phyloP scores from a whole-genome alignment of 2,888 invertebrate species.

The Polydrusus pterygomalis region DNA sequence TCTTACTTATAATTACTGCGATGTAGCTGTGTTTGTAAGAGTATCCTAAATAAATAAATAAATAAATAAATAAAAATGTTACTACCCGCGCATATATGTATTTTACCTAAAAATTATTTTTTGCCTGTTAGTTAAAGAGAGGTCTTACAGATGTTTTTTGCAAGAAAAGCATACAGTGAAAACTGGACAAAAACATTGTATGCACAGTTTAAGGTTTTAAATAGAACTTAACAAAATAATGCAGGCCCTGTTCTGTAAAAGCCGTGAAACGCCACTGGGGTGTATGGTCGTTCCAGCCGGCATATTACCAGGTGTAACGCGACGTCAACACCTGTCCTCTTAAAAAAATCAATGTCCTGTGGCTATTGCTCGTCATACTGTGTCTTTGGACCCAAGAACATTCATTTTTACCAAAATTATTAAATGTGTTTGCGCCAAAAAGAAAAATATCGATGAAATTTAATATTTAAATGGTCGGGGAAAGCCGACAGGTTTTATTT shows the following conservation, averaged over 20 bases:
- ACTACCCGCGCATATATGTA: too few species aligned
- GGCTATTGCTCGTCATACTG: conserved; percentile 68
- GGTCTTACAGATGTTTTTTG: too few species aligned
- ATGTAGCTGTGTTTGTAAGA: too few species aligned
- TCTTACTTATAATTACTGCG: too few species aligned
- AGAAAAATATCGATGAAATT: conserved; percentile 20
- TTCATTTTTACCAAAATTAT: conserved; percentile 34
- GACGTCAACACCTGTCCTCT: conserved; percentile 69
- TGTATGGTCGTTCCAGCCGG: conserved; percentile 64
- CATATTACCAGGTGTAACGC: conserved; percentile 70
- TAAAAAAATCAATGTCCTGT: conserved; percentile 71
- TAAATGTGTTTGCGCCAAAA: conserved; percentile 30
- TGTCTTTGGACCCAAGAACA: conserved; percentile 62
- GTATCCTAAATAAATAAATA: too few species aligned
- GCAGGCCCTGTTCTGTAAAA: conserved; percentile 35
- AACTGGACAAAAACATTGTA: too few species aligned
- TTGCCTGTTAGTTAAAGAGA: too few species aligned
- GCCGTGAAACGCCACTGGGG: conserved; percentile 47
- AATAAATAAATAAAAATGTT: too few species aligned
- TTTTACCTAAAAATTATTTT: too few species aligned
- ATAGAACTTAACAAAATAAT: conserved; percentile 20
- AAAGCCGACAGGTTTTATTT: conserved; percentile 13
- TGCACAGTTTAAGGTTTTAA: conserved; percentile 5
- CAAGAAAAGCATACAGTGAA: too few species aligned
- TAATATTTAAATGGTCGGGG: conserved; percentile 24